Conservation (phyloP, 2,797 vertebrate genomes). For the Artibeus lituratus region DNA sequence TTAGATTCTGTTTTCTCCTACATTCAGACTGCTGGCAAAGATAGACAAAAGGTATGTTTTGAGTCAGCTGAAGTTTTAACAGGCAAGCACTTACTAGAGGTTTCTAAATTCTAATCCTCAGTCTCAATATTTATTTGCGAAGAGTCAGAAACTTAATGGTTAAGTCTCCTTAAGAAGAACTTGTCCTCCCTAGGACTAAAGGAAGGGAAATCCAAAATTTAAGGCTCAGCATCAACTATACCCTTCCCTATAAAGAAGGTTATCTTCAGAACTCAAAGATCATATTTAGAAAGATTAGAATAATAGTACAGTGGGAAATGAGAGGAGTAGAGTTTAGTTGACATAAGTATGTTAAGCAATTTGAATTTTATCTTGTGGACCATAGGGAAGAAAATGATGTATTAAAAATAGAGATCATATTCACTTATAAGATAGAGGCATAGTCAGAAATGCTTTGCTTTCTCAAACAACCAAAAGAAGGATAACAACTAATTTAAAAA, state of each 20-base stretch:
- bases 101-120: background rate
- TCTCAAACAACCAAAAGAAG: too few species aligned
- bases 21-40: background rate
- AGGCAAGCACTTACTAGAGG: background rate
- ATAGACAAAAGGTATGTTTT: background rate
- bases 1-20: background rate
- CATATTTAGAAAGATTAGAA: background rate
- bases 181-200: background rate
- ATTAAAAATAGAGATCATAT: background rate
- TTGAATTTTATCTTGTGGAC: background rate
- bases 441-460: too few species aligned
- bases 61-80: background rate
- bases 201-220: background rate
- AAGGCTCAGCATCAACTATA: background rate
- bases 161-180: background rate
- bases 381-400: background rate
- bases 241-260: background rate
- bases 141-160: background rate
- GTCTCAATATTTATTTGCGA: background rate
- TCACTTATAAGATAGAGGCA: too few species aligned
- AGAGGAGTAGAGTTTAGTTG: background rate
- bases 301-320: background rate
- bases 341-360: background rate
- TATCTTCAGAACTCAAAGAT: background rate
- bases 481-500: too few species aligned